A percentile compares a stretch with the other conserved stretches of the same genome.
phyloP scores from a whole-genome alignment of 2,797 vertebrate species.

The Siniperca scherzeri region DNA sequence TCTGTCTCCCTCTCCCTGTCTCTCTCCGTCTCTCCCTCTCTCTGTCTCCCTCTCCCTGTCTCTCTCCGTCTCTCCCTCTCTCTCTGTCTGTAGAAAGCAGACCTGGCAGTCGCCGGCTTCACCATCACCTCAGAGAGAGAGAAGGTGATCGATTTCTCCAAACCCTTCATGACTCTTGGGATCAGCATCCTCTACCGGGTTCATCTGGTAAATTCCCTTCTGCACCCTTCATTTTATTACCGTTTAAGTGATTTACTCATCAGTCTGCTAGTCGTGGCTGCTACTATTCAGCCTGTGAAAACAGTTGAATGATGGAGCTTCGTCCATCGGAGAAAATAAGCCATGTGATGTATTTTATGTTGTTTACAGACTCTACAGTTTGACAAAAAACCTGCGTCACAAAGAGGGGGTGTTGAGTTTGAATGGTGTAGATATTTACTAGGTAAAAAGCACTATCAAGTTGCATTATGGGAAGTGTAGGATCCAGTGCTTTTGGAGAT shows the following conservation, averaged over 20 bases:
- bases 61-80: not conserved
- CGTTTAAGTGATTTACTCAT: not conserved
- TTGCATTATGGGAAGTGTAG: too few species aligned
- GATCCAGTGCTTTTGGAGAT: too few species aligned
- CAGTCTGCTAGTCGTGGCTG: not conserved
- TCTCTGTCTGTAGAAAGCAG: conserved; percentile 87
- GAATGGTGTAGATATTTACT: too few species aligned
- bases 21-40: too few species aligned
- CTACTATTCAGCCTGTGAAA: not conserved
- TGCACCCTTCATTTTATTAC: not conserved
- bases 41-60: not conserved
- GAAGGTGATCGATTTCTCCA: conserved; percentile 91
- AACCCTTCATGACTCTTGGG: conserved; percentile 93
- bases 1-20: too few species aligned
- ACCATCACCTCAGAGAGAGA: conserved; percentile 93
- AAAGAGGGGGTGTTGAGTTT: too few species aligned
- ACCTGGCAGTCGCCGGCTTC: conserved; percentile 92
- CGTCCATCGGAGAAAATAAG: not conserved
- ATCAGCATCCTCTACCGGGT: conserved; percentile 94
- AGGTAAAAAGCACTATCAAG: too few species aligned
- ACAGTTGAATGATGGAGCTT: not conserved
- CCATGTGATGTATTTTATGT: not conserved
- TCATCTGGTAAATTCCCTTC: conserved; percentile 76
- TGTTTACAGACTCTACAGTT: not conserved
- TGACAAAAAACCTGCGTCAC: too few species aligned